Conservation (phyloP, 1,140 invertebrate genomes). For the Charaxes varanes region DNA sequence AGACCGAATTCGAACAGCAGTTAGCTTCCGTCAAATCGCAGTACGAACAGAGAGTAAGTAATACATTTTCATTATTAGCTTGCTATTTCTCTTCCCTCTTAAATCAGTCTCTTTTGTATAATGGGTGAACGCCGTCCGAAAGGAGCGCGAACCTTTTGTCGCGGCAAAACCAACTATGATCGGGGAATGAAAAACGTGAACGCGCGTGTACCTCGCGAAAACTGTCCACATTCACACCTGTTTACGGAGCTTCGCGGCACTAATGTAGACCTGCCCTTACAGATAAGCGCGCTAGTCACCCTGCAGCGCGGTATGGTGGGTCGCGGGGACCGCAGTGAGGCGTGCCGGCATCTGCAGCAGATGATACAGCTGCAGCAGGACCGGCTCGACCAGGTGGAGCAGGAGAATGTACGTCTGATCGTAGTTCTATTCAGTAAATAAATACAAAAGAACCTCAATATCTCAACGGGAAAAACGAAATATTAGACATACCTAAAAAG, state of each 20-base stretch:
- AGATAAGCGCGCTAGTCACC: slow-evolving; percentile 48
- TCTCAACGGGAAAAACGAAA: too few relatives aligned
- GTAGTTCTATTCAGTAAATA: background rate
- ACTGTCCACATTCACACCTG: too few relatives aligned
- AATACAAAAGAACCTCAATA: background rate
- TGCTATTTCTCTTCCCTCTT: too few relatives aligned
- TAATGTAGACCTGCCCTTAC: slow-evolving; percentile 15
- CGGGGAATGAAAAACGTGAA: too few relatives aligned
- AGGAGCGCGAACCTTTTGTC: too few relatives aligned
- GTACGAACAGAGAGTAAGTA: slow-evolving; percentile 52
- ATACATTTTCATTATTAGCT: too few relatives aligned
- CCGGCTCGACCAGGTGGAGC: slow-evolving; percentile 44
- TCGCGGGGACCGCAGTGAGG: slow-evolving; percentile 39
- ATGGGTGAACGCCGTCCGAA: too few relatives aligned
- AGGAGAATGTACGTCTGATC: slow-evolving; percentile 51
- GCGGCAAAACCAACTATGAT: too few relatives aligned
- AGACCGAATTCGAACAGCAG: slow-evolving; percentile 48
- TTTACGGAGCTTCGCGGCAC: too few relatives aligned
- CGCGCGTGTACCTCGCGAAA: too few relatives aligned
- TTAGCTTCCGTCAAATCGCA: slow-evolving; percentile 43
- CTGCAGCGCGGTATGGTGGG: slow-evolving; percentile 50
- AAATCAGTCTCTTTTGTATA: too few relatives aligned
- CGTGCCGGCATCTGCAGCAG: slow-evolving; percentile 54
- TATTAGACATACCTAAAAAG: too few relatives aligned
- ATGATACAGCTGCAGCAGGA: slow-evolving; percentile 57